Percentiles rank a stretch among this genome's conserved stretches.
Conservation (phyloP, 2,113 vertebrate genomes). For the Neotoma lepida region DNA sequence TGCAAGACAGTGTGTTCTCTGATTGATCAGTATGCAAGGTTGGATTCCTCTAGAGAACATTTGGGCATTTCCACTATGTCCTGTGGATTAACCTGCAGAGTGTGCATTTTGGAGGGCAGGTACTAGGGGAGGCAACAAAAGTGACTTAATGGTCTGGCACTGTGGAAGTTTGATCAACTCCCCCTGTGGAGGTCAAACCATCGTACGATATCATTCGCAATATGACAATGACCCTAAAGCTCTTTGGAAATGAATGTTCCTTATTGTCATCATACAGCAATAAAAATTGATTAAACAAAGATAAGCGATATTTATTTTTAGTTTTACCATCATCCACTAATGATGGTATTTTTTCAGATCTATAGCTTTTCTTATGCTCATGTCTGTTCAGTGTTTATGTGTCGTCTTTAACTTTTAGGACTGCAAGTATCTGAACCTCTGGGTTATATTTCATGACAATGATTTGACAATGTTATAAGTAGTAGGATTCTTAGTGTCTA, state of each 20-base stretch:
- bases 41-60: constrained; percentile 75
- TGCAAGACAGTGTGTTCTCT: constrained; percentile 64
- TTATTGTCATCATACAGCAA: not conserved
- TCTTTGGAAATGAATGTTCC: constrained; percentile 36
- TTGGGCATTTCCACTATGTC: constrained; percentile 71
- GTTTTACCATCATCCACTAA: constrained; percentile 7
- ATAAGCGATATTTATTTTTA: not conserved
- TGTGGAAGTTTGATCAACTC: constrained; percentile 66
- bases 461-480: not conserved
- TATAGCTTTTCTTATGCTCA: not conserved
- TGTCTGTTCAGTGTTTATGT: not conserved
- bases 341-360: constrained; percentile 21
- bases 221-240: constrained; percentile 12
- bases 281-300: constrained; percentile 15
- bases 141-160: constrained; percentile 62
- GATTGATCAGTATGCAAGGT: constrained; percentile 75
- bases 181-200: constrained; percentile 16
- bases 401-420: constrained; percentile 3
- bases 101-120: constrained; percentile 75
- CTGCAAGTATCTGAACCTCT: not conserved
- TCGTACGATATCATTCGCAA: constrained; percentile 49
- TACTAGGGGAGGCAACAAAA: constrained; percentile 67
- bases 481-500: not conserved
- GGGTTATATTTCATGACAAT: not conserved
- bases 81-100: constrained; percentile 75